Base-by-base conservation (phyloP, 2,113 vertebrate genomes). In the Amazona guildingii region DNA sequence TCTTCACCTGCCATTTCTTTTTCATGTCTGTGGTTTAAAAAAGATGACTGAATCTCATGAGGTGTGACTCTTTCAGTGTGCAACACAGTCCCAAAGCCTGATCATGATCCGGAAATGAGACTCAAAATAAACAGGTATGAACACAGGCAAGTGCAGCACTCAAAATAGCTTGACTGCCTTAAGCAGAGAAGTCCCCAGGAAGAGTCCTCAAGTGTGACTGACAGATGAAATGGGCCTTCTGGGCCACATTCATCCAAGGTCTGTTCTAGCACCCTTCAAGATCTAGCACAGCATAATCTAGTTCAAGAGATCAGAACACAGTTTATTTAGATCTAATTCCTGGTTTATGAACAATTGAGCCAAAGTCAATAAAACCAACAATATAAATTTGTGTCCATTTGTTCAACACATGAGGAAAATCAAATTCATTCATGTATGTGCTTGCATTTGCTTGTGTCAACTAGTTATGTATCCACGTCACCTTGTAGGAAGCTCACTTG, bases 71-170 rank as follows among this genome's bases (percentile, higher is more conserved):
- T 59, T 57, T 44, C 7, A 17, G 73, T 8, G 20, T 29, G 35
- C 52, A 84, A 46, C 23, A 61, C 52, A 92, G 49, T 46, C 59
- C 88, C 54, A 64, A 78, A 77, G 37, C 33, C 76, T 70, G 11
- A 73, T 31, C 37, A 21, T 29, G 24, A 77, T 16, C 37, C 79
- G 70, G 27, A 90, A 92, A 41, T 18, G 57, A 52, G n/a, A 90
- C 13, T 93, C 37, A 73, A 91, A 92, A 95, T 67, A 75, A 88
- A 70, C 2, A 90, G 29, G 21, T 63, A 88, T 27, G 68, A 21
- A 66, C 68, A 81, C 18, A 28, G 25, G 20, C n/a, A 82, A 24
- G 11, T 69, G 31, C 37, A 83, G 83, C 37, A 81, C n/a, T 21
- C 61, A 77, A 49, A 29, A 63, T 0, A 87, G 48, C 13, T 27